phyloP scores from a whole-genome alignment of 1,140 invertebrate species.

The Himalopsyche phryganea region DNA sequence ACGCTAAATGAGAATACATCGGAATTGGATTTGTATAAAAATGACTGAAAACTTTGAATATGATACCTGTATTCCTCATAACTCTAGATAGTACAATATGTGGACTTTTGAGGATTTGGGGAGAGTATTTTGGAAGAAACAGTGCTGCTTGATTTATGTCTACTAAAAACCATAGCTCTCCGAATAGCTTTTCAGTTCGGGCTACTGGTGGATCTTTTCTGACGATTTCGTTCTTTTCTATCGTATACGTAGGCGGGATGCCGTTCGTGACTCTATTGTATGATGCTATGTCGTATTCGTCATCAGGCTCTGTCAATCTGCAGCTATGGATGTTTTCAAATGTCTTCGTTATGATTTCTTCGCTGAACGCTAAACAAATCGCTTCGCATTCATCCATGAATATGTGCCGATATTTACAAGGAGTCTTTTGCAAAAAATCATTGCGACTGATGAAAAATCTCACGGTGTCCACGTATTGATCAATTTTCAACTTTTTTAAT shows the following conservation, averaged over 20 bases:
- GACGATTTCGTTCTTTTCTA: constrained; percentile 17
- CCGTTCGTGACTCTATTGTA: not conserved
- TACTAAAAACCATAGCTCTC: constrained; percentile 42
- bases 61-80: constrained; percentile 39
- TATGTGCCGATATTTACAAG: constrained; percentile 39
- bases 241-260: constrained; percentile 2
- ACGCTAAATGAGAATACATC: constrained; percentile 24
- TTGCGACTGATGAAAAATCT: constrained; percentile 38
- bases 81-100: constrained; percentile 38
- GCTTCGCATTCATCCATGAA: constrained; percentile 46
- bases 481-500: constrained; percentile 37
- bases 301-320: constrained; percentile 20
- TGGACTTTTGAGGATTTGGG: constrained; percentile 38
- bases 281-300: constrained; percentile 8
- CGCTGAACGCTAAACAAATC: constrained; percentile 39
- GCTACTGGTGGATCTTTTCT: constrained; percentile 2
- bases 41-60: constrained; percentile 40
- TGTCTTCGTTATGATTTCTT: constrained; percentile 38
- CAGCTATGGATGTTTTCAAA: constrained; percentile 28
- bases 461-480: constrained; percentile 39
- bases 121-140: constrained; percentile 42
- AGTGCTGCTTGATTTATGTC: constrained; percentile 44
- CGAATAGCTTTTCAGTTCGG: constrained; percentile 18
- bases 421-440: constrained; percentile 37
- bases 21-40: constrained; percentile 39